phyloP scores from a whole-genome alignment of 35 echinoderm and acorn worm genomes.

The Lytechinus variegatus region DNA sequence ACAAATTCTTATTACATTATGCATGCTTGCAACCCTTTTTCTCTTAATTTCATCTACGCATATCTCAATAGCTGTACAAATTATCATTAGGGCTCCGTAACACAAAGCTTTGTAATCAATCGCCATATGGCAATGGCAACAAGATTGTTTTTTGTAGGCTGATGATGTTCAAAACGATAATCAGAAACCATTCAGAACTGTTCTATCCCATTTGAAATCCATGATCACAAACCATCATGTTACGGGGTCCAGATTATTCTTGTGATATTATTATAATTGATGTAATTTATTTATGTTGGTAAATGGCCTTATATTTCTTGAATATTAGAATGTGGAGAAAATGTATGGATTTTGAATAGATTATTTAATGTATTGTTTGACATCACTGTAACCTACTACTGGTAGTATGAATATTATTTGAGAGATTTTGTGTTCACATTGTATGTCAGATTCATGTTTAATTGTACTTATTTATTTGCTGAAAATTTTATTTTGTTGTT shows the following conservation, averaged over 20 bases:
- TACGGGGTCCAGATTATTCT: too few species aligned
- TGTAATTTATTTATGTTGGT: conserved; percentile 11
- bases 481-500: not conserved
- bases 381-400: not conserved
- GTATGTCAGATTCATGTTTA: not conserved
- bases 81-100: not conserved
- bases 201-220: too few species aligned
- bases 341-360: not conserved
- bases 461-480: not conserved
- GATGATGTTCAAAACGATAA: too few species aligned
- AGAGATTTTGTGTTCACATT: not conserved
- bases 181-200: too few species aligned
- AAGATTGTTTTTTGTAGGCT: too few species aligned
- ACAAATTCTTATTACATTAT: not conserved
- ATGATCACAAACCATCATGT: too few species aligned
- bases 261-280: not conserved
- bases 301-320: conserved; percentile 42
- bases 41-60: not conserved
- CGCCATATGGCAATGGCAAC: too few species aligned
- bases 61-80: not conserved
- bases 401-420: not conserved
- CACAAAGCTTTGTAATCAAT: too few species aligned
- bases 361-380: not conserved
- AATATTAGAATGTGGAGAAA: not conserved
- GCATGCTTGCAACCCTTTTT: not conserved